These are phyloP conservation scores for Pachycephus smyrnensis DNA, from an alignment of 2,888 invertebrate species.

Conservation along the genomic window DNA sequence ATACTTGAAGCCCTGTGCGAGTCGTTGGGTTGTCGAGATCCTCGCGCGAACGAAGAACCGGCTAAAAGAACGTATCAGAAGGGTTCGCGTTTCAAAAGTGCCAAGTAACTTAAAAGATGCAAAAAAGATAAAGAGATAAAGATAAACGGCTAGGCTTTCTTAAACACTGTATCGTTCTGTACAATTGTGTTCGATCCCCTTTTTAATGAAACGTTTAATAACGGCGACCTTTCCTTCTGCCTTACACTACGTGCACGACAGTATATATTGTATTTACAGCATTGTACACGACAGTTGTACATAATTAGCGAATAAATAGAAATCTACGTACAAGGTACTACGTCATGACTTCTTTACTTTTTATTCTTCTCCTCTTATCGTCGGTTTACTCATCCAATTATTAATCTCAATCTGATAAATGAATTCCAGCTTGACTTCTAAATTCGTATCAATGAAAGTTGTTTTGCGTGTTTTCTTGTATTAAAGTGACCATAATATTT, in stretches of 20 bases:
- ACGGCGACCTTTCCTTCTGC: slow-evolving; percentile 30
- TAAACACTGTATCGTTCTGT: neutral
- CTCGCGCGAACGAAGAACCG: neutral
- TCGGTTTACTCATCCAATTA: neutral
- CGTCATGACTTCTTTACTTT: neutral
- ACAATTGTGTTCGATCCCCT: neutral
- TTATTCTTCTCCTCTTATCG: neutral
- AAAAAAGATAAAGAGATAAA: slow-evolving; percentile 18
- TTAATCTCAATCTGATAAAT: neutral
- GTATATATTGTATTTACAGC: slow-evolving; percentile 39
- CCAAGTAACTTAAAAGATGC: slow-evolving; percentile 20
- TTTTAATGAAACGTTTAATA: neutral
- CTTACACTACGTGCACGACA: slow-evolving; percentile 12
- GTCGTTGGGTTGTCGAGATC: neutral
- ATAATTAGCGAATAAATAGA: slow-evolving; percentile 44
- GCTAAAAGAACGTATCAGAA: neutral
- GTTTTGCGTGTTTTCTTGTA: neutral
- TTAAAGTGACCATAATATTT: neutral
- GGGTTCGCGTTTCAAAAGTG: neutral
- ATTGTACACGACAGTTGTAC: slow-evolving; percentile 48
- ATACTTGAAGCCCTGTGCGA: slow-evolving; percentile 5
- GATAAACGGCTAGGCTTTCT: slow-evolving; percentile 34
- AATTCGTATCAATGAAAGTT: neutral
- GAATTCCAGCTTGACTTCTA: neutral
- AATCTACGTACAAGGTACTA: neutral